Base-by-base conservation (phyloP, 1,140 invertebrate species). In the Lithobius niger region DNA sequence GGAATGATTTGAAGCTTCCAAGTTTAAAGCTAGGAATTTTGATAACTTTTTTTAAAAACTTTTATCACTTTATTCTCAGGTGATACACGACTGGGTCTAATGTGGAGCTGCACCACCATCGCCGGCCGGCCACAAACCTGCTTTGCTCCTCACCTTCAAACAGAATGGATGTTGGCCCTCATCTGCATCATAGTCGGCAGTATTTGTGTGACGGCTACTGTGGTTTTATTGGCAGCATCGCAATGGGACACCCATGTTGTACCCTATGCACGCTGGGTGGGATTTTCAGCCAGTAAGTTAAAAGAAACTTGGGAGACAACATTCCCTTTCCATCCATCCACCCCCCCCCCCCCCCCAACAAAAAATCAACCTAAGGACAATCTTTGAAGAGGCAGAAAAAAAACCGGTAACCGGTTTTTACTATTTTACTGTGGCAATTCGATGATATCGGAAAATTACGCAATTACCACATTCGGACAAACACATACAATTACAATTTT, bases 91-190 rank as follows among this genome's bases (percentile, higher is more conserved):
- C 74, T 96, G 53, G 92, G 92, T 13, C 73, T 97, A 27, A 86
- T 96, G 82, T 87, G 88, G 81, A 89, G 89, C 26, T 97, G 91
- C 67, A 83, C 95, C 76, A 92, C 88, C 2, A 72, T 95, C 1
- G 88, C 93, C 63, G 90, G 92, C 61, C 77, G 89, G 58, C 80
- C 84, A 10, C 84, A 88, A 72, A 78, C 89, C 19, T 94, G 90
- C 70, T 93, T 85, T 62, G 84, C 85, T 19, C 86, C 89, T 26
- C 80, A 86, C 62, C 68, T 94, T 27, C 82, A 91, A 65, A 81
- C 69, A 1, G 91, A 96, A 73, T 97, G 91, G 91, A 72, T 92
- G 18, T 69, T 95, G 45, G 88, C 90, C 1, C 72, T 95, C 10
- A 80, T 92, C 28, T 93, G 87, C 67, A 94, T 96, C 64, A 86